Percentiles rank a stretch among this genome's conserved stretches.
Conservation (phyloP, 1,140 invertebrate species). For the Procambarus virginalis region DNA sequence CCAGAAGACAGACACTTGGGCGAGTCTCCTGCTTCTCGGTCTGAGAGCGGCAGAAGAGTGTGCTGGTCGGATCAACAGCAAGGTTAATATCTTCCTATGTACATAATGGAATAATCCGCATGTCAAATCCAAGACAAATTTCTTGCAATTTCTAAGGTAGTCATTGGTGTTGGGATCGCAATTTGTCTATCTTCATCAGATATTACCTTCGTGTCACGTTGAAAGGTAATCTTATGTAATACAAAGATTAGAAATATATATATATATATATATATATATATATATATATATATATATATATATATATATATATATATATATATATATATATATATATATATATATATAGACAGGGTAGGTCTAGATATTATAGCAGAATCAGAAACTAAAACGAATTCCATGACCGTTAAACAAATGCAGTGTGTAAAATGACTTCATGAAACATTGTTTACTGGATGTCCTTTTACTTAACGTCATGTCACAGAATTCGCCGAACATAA, state of each 20-base stretch:
- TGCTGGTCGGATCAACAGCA: slow-evolving; percentile 6
- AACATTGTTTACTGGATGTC: neutral
- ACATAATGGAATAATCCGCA: neutral
- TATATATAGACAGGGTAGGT: neutral
- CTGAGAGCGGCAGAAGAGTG: slow-evolving; percentile 14
- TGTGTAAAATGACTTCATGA: neutral
- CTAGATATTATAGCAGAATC: slow-evolving; percentile 5
- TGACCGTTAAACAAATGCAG: slow-evolving; percentile 1
- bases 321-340: neutral
- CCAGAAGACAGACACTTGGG: neutral
- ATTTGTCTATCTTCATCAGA: neutral
- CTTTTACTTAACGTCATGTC: neutral
- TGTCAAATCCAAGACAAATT: slow-evolving; percentile 2
- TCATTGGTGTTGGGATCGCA: neutral
- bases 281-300: neutral
- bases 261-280: neutral
- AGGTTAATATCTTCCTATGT: slow-evolving; percentile 1
- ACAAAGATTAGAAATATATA: neutral
- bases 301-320: neutral
- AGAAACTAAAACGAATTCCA: neutral
- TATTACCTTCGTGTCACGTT: neutral
- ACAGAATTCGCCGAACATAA: neutral
- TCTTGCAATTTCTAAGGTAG: neutral
- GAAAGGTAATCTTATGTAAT: neutral
- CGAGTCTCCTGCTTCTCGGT: neutral